Conservation (phyloP, 2,797 vertebrate genomes). For the Salmo trutta region DNA sequence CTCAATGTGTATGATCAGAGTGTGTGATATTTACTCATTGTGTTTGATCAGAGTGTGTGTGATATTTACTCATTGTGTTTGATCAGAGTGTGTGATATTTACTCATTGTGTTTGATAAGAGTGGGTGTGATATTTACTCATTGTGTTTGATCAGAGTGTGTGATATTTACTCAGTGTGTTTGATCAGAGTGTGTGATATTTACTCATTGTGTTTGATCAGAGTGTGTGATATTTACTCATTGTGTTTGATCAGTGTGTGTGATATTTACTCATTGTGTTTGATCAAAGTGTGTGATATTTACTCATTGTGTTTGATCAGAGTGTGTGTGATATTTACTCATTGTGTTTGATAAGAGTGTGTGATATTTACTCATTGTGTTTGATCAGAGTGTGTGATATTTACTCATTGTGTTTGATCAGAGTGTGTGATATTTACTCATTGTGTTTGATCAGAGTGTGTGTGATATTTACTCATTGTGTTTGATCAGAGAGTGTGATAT, state of each 20-base stretch:
- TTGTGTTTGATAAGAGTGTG: not conserved
- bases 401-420: not conserved
- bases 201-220: not conserved
- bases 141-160: not conserved
- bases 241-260: not conserved
- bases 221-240: not conserved
- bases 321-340: not conserved
- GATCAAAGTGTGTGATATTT: not conserved
- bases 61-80: no score
- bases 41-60: not conserved
- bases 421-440: not conserved
- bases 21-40: not conserved
- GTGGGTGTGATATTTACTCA: not conserved
- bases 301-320: not conserved
- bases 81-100: not conserved
- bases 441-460: not conserved
- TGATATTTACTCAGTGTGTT: not conserved
- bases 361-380: not conserved
- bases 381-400: not conserved
- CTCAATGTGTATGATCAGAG: not conserved
- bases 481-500: not conserved
- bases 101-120: not conserved
- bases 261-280: not conserved
- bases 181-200: not conserved
- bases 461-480: not conserved